phyloP scores from a whole-genome alignment of 2,113 vertebrate genomes.

The Peromyscus maniculatus region DNA sequence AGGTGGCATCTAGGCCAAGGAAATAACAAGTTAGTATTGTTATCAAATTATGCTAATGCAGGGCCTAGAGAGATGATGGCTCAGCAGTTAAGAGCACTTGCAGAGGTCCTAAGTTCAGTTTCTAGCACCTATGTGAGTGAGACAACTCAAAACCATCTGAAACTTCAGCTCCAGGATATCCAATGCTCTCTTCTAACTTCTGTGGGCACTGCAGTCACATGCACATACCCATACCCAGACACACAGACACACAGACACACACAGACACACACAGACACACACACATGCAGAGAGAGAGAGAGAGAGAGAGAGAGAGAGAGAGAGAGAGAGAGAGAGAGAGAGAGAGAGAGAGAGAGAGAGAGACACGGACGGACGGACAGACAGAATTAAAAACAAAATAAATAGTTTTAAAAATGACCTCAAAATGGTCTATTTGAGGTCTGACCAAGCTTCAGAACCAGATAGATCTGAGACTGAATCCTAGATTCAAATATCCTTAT shows the following conservation, averaged over 20 bases:
- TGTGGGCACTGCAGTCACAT: neutral
- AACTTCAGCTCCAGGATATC: neutral
- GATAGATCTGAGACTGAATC: neutral
- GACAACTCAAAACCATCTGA: neutral
- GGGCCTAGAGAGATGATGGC: neutral
- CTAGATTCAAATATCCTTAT: neutral
- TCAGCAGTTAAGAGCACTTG: neutral
- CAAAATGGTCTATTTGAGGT: neutral
- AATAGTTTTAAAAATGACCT: neutral
- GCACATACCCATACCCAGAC: neutral
- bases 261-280: neutral
- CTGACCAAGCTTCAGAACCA: neutral
- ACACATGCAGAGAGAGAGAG: too few species aligned
- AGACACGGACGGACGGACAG: too few species aligned
- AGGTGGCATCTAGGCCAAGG: neutral
- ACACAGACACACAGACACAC: neutral
- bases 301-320: too few species aligned
- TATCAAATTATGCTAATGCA: neutral
- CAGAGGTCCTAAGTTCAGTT: neutral
- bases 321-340: too few species aligned
- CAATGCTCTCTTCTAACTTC: neutral
- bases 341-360: too few species aligned
- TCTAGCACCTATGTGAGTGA: neutral
- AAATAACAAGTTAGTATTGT: neutral
- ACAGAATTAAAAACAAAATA: neutral